phyloP scores from a whole-genome alignment of 2,113 vertebrate genomes.

The Arothron firmamentum region DNA sequence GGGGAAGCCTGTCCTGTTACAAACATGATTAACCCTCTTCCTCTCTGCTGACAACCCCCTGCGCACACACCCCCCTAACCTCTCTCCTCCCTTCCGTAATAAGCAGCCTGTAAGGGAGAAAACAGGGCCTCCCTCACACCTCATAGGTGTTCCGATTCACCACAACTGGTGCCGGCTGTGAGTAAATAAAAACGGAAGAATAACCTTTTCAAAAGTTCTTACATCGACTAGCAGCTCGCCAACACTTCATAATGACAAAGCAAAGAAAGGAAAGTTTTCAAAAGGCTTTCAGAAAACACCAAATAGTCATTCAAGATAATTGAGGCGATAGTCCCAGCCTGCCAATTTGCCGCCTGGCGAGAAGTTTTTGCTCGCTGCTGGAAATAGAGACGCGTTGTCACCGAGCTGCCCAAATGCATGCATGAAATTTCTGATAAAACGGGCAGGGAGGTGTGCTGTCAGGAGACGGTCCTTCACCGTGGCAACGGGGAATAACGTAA shows the following conservation, averaged over 20 bases:
- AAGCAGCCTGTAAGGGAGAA: conserved; percentile 26
- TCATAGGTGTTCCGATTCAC: conserved; percentile 31
- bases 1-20: conserved; percentile 72
- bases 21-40: conserved; percentile 73
- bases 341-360: conserved; percentile 65
- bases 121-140: conserved; percentile 49
- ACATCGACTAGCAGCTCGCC: conserved; percentile 14
- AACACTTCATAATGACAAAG: conserved; percentile 53
- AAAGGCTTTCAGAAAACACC: conserved; percentile 60
- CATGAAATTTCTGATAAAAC: conserved; percentile 66
- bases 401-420: conserved; percentile 67
- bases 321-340: conserved; percentile 61
- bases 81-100: conserved; percentile 15
- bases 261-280: conserved; percentile 59
- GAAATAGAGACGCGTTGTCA: conserved; percentile 68
- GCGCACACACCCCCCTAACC: conserved; percentile 30
- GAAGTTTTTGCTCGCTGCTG: conserved; percentile 43
- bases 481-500: neutral
- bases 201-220: conserved; percentile 1
- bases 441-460: conserved; percentile 43
- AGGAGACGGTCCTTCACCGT: conserved; percentile 50
- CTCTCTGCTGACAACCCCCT: conserved; percentile 33
- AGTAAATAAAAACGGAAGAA: conserved; percentile 15
- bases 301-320: conserved; percentile 57
- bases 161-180: conserved; percentile 28